Evolutionary conservation across 1,140 invertebrate species (phyloP).

Genomic region (Aricia agestis): DNA sequence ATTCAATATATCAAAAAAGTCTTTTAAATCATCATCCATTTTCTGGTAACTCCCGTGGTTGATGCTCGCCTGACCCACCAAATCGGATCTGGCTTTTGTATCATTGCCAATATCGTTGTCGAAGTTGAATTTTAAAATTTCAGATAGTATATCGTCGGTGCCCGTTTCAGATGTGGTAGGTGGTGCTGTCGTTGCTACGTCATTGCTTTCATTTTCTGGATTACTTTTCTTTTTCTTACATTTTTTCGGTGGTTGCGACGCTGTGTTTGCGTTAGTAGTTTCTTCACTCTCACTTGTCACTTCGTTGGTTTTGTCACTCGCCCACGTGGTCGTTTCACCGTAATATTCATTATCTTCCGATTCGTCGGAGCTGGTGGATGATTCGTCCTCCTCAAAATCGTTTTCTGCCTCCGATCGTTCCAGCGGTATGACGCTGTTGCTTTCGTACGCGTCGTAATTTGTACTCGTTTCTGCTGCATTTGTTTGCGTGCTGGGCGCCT

Average conservation of each 20-base stretch:
- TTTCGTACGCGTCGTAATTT: slow-evolving; percentile 32
- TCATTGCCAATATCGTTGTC: slow-evolving; percentile 39
- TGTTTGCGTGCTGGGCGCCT: slow-evolving; percentile 15
- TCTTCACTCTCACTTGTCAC: slow-evolving; percentile 33
- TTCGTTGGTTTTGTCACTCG: slow-evolving; percentile 36
- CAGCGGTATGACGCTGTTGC: slow-evolving; percentile 32
- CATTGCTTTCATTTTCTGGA: slow-evolving; percentile 19
- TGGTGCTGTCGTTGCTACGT: slow-evolving; percentile 27
- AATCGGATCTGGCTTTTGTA: slow-evolving; percentile 32
- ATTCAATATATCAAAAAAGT: slow-evolving; percentile 48
- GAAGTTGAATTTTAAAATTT: slow-evolving; percentile 51
- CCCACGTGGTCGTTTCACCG: slow-evolving; percentile 22
- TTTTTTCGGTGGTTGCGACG: slow-evolving; percentile 47
- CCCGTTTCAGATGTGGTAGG: slow-evolving; percentile 29
- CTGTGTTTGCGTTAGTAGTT: slow-evolving; percentile 26
- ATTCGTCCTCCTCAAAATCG: slow-evolving; percentile 30
- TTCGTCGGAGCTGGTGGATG: slow-evolving; percentile 26
- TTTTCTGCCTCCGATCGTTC: slow-evolving; percentile 29
- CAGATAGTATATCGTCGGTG: slow-evolving; percentile 42
- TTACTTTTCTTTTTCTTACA: slow-evolving; percentile 64
- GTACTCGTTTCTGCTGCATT: slow-evolving; percentile 25
- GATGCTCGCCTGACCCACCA: slow-evolving; percentile 42
- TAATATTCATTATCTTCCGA: slow-evolving; percentile 19
- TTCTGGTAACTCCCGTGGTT: slow-evolving; percentile 45
- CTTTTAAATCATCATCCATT: slow-evolving; percentile 52